A percentile compares a stretch with the other conserved stretches of the same genome.
phyloP scores from a whole-genome alignment of 1,140 invertebrate species.

The Goniozus legneri region DNA sequence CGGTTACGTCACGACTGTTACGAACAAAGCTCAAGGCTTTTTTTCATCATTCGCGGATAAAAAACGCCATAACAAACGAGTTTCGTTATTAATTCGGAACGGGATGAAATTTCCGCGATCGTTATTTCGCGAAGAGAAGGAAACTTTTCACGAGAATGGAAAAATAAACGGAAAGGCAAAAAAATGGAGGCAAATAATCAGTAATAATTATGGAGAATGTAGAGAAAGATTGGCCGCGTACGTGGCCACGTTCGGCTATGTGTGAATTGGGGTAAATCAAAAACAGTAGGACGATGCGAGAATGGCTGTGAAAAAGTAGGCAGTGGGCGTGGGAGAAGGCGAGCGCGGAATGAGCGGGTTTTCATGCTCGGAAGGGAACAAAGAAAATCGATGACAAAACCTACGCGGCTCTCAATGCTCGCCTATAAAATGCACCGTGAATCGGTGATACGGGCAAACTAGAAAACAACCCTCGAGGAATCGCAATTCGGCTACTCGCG shows the following conservation, averaged over 20 bases:
- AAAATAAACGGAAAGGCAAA: no score
- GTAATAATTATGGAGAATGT: no score
- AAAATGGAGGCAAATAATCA: no score
- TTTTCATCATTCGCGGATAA: no score
- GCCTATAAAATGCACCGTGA: slow-evolving; percentile 28
- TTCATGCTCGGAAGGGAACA: slow-evolving; percentile 41
- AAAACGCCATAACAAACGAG: no score
- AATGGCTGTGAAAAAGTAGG: slow-evolving; percentile 1
- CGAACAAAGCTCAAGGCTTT: no score
- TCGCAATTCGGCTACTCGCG: slow-evolving; percentile 33
- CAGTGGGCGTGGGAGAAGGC: slow-evolving; percentile 14
- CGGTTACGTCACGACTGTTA: no score
- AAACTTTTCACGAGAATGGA: not conserved
- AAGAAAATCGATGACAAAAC: slow-evolving; percentile 46
- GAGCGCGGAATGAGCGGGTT: slow-evolving; percentile 33
- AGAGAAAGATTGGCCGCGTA: no score
- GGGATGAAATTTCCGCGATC: no score
- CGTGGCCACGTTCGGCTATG: no score
- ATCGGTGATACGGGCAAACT: slow-evolving; percentile 33
- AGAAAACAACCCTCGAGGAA: slow-evolving; percentile 19
- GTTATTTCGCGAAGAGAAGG: not conserved
- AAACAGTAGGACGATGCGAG: slow-evolving; percentile 17
- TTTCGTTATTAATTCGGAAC: no score
- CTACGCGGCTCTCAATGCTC: slow-evolving; percentile 34
- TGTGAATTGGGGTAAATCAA: slow-evolving; percentile 19